Evolutionary conservation across 2,888 invertebrate species (phyloP), one percentile per base, ranked within the genome.

Genomic region (Kryphioiulus occultus): DNA sequence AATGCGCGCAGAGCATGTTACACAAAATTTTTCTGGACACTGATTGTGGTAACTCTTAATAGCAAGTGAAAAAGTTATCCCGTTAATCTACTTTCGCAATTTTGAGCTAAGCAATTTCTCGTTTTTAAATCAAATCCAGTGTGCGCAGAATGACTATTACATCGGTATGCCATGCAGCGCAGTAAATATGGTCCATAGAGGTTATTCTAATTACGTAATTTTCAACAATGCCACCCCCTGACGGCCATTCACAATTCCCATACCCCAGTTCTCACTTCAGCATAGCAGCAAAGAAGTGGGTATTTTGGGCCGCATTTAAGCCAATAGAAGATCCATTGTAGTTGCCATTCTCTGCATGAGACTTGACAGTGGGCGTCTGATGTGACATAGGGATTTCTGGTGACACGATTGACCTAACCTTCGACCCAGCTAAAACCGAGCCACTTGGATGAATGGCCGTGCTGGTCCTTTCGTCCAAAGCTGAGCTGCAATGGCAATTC

Each of bases 321-420:
- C 59, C 59, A 59, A 59, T 59, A 22, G n/a, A 59, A 59, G 22
- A 22, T 59, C 59, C 59, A 59, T 59, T 59, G 59, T 59, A 59
- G n/a, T 59, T 3, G n/a, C 59, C 22, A 59, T 53, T 44, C 44
- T 44, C 15, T 7, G 2, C 35, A 35, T 7, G 35, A 35, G 7
- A 19, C 53, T 4, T 53, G 53, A 53, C 53, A 59, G 59, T 59
- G 22, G 59, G 22, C 59, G 22, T 22, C 22, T 59, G 59, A 59
- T 22, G 59, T 59, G 59, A 59, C 59, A 59, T 22, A 7, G 59
- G 59, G 59, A 59, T 22, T 59, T 59, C 59, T 59, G 59, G 59
- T 59, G 59, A 59, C 59, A 59, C 22, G 59, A 59, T 59, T 59
- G 59, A 59, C 59, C 59, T 59, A 59, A 59, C 59, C 59, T 59